These are phyloP conservation scores for Prunella himalayana DNA, from an alignment of 2,113 vertebrate genomes.

Conservation along the genomic window DNA sequence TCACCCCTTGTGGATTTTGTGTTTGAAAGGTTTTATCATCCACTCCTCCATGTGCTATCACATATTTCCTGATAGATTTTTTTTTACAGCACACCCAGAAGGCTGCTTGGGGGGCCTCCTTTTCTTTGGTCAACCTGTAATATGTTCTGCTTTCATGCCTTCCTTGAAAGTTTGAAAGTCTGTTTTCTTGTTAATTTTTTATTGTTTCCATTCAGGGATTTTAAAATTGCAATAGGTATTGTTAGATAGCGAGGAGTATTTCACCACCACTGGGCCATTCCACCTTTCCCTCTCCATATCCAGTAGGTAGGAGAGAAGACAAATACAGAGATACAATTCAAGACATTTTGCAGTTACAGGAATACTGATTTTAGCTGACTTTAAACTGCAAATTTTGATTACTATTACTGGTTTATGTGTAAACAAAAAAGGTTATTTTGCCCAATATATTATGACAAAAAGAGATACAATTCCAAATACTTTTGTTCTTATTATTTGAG, in stretches of 20 bases:
- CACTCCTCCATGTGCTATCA: not conserved
- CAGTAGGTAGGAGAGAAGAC: not conserved
- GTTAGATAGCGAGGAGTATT: not conserved
- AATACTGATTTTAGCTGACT: not conserved
- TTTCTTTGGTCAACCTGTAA: not conserved
- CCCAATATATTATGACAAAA: not conserved
- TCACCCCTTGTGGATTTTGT: not conserved
- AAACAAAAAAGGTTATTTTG: not conserved
- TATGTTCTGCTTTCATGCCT: not conserved
- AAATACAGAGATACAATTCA: not conserved
- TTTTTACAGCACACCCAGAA: not conserved
- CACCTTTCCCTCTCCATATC: not conserved
- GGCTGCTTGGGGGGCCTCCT: not conserved
- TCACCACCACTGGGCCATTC: not conserved
- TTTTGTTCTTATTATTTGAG: not conserved
- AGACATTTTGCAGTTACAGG: not conserved
- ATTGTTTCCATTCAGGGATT: not conserved
- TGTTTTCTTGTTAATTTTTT: not conserved
- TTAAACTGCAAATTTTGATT: not conserved
- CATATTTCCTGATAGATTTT: not conserved
- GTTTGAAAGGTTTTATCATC: conserved; percentile 5
- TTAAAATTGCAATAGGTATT: not conserved
- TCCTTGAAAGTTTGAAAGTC: not conserved
- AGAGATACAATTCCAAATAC: not conserved
- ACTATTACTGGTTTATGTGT: not conserved